Evolutionary conservation across 2,113 vertebrate genomes (phyloP).

Genomic region (rat (Rattus norvegicus)): DNA sequence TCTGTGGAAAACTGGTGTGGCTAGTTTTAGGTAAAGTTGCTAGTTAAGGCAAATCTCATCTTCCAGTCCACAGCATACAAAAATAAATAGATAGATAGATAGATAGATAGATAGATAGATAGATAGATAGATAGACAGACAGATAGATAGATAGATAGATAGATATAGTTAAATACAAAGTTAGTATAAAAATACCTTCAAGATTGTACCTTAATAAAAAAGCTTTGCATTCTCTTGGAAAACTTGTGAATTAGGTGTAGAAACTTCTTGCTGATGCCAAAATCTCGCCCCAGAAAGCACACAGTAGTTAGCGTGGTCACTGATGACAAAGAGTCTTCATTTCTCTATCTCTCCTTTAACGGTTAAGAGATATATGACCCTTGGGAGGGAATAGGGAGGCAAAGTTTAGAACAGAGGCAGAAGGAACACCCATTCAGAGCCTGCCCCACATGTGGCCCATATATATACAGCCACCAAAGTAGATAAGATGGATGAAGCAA

Average conservation of each 20-base stretch:
- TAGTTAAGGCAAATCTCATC: conserved; percentile 14
- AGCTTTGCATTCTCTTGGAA: not conserved
- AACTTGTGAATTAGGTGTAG: not conserved
- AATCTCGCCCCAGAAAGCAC: not conserved
- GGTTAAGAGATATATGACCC: not conserved
- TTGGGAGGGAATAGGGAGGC: too few relatives aligned
- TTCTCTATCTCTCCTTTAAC: not conserved
- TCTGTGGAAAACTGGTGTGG: conserved; percentile 1
- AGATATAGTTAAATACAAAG: not conserved
- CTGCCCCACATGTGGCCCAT: too few relatives aligned
- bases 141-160: too few relatives aligned
- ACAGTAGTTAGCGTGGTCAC: not conserved
- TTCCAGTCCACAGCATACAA: conserved; percentile 15
- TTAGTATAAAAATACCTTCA: conserved; percentile 20
- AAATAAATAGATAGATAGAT: not conserved
- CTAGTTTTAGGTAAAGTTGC: not conserved
- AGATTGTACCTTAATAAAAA: conserved; percentile 41
- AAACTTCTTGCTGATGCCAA: not conserved
- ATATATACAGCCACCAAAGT: too few relatives aligned
- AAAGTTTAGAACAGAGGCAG: too few relatives aligned
- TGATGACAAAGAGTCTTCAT: not conserved
- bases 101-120: too few relatives aligned
- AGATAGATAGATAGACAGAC: too few relatives aligned
- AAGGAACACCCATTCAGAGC: too few relatives aligned
- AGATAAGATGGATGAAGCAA: too few relatives aligned